A percentile compares a stretch with the other conserved stretches of the same genome.
phyloP scores from a whole-genome alignment of 2,888 invertebrate species.

The Pomacea canaliculata region DNA sequence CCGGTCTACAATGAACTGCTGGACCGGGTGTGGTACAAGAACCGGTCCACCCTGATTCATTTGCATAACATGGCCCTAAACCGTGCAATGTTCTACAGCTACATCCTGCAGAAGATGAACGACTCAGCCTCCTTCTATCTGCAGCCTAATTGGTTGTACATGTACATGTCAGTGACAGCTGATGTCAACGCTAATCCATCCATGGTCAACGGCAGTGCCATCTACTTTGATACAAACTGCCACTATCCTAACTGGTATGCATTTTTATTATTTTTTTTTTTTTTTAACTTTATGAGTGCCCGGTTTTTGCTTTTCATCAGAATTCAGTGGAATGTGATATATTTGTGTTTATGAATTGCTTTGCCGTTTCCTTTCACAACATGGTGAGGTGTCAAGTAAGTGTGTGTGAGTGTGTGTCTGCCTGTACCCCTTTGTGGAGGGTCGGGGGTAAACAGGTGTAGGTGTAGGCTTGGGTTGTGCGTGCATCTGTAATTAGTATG shows the following conservation, averaged over 20 bases:
- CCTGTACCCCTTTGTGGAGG: too few relatives aligned
- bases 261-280: background rate
- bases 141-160: slow-evolving; percentile 98
- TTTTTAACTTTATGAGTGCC: background rate
- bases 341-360: too few relatives aligned
- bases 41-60: slow-evolving; percentile 92
- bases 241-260: slow-evolving; percentile 76
- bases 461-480: too few relatives aligned
- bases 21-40: slow-evolving; percentile 79
- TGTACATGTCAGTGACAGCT: slow-evolving; percentile 92
- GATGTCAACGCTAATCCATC: slow-evolving; percentile 92
- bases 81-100: slow-evolving; percentile 82
- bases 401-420: too few relatives aligned
- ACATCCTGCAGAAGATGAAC: slow-evolving; percentile 47
- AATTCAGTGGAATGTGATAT: too few relatives aligned
- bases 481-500: too few relatives aligned
- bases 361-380: too few relatives aligned
- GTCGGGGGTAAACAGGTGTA: too few relatives aligned
- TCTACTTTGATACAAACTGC: slow-evolving; percentile 92
- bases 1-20: slow-evolving; percentile 72
- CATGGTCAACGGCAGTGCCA: slow-evolving; percentile 80
- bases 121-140: slow-evolving; percentile 77
- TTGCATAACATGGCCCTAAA: slow-evolving; percentile 95
- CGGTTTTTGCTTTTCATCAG: too few relatives aligned
- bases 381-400: too few relatives aligned